Percentiles rank a stretch among this genome's conserved stretches.
phyloP scores from a whole-genome alignment of 1,140 invertebrate species.

The Geopemphigus sp. region DNA sequence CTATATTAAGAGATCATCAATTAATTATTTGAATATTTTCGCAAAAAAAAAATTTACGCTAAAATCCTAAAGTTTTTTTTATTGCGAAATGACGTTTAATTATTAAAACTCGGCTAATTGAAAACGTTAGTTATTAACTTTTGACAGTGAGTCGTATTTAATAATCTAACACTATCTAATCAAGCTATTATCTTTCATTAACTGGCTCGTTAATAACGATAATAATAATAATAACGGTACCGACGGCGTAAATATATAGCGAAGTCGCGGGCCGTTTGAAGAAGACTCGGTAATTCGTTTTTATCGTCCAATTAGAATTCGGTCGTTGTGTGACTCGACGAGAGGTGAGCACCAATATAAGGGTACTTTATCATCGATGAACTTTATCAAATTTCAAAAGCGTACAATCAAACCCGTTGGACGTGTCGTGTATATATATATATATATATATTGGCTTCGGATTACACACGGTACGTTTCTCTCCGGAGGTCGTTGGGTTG shows the following conservation, averaged over 20 bases:
- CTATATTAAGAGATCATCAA: too few relatives aligned
- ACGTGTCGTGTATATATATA: background rate
- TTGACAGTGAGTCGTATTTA: too few relatives aligned
- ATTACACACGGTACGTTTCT: background rate
- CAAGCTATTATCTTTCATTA: too few relatives aligned
- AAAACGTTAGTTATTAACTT: too few relatives aligned
- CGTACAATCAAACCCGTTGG: background rate
- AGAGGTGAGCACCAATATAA: background rate
- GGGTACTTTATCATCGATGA: background rate
- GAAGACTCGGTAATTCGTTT: background rate
- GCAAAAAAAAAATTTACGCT: too few relatives aligned
- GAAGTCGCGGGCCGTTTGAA: background rate
- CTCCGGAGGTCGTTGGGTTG: background rate
- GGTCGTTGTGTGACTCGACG: background rate
- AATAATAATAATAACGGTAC: background rate
- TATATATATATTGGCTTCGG: conserved; percentile 13
- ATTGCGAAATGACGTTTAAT: too few relatives aligned
- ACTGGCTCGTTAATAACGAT: too few relatives aligned
- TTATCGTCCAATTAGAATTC: too few relatives aligned
- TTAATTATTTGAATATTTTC: too few relatives aligned
- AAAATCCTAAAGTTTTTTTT: too few relatives aligned
- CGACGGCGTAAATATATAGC: background rate
- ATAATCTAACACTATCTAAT: too few relatives aligned
- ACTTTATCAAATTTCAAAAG: conserved; percentile 42
- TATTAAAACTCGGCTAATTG: too few relatives aligned